Evolutionary conservation across 2,888 invertebrate species (phyloP).

Genomic region (Zeuzera pyrina): DNA sequence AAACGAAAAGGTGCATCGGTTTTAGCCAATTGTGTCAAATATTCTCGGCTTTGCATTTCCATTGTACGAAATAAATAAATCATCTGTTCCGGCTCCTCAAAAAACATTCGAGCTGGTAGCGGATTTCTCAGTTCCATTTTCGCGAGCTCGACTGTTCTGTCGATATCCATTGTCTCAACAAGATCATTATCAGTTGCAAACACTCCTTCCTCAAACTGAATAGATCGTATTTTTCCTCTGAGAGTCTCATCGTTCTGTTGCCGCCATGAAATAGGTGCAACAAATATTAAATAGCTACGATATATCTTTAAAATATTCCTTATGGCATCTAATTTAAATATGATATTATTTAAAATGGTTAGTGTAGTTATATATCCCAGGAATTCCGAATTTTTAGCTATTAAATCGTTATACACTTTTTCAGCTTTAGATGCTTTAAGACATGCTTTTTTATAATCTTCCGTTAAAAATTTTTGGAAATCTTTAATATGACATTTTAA

Average conservation of each 20-base stretch:
- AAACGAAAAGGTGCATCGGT: slow-evolving; percentile 43
- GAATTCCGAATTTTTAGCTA: slow-evolving; percentile 46
- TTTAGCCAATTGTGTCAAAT: slow-evolving; percentile 51
- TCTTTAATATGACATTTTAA: slow-evolving; percentile 52
- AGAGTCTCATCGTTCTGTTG: slow-evolving; percentile 50
- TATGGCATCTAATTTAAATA: slow-evolving; percentile 60
- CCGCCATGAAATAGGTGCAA: slow-evolving; percentile 58
- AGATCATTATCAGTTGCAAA: slow-evolving; percentile 57
- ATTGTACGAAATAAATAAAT: slow-evolving; percentile 53
- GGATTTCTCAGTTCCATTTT: slow-evolving; percentile 44
- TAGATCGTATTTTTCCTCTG: slow-evolving; percentile 38
- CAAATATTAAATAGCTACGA: slow-evolving; percentile 51
- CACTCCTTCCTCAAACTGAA: slow-evolving; percentile 49
- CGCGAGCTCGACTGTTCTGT: slow-evolving; percentile 51
- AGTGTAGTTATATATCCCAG: slow-evolving; percentile 42
- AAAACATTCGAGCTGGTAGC: slow-evolving; percentile 38
- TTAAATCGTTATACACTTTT: slow-evolving; percentile 39
- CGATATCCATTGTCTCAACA: slow-evolving; percentile 52
- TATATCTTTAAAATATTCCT: slow-evolving; percentile 51
- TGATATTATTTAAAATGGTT: slow-evolving; percentile 48
- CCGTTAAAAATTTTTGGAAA: slow-evolving; percentile 59
- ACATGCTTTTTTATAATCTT: slow-evolving; percentile 61
- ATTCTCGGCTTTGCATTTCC: slow-evolving; percentile 64
- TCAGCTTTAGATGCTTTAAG: slow-evolving; percentile 42
- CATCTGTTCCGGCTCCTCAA: slow-evolving; percentile 48